These are phyloP conservation scores for Tetranychus piercei DNA, from an alignment of 2,888 invertebrate genomes.

Conservation along the genomic window DNA sequence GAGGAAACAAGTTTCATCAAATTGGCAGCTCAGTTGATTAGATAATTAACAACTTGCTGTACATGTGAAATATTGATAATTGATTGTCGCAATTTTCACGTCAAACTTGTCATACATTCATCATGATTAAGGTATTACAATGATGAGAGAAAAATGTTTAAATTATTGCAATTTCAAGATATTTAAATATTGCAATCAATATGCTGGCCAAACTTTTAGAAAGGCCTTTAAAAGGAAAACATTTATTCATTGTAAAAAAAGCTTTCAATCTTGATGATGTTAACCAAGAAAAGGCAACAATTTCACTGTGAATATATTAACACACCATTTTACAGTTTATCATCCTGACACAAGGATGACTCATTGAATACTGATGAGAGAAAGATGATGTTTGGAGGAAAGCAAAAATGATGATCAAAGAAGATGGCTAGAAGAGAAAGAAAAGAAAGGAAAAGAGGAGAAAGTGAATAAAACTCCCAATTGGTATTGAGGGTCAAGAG, in stretches of 20 bases:
- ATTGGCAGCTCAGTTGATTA: too few species aligned
- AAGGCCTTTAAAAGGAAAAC: too few species aligned
- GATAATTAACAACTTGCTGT: too few species aligned
- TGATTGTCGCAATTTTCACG: too few species aligned
- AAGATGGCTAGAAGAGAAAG: background rate
- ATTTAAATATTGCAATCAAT: too few species aligned
- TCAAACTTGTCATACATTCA: too few species aligned
- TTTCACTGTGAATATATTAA: background rate
- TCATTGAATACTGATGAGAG: background rate
- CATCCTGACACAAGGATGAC: background rate
- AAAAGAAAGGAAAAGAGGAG: background rate
- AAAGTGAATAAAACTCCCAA: background rate
- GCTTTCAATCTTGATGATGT: background rate
- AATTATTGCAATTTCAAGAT: too few species aligned
- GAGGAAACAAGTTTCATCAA: too few species aligned
- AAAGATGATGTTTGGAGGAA: background rate
- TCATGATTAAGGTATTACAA: too few species aligned
- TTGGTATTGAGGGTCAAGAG: background rate
- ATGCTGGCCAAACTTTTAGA: too few species aligned
- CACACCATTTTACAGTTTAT: background rate
- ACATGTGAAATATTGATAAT: too few species aligned
- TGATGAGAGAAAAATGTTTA: too few species aligned
- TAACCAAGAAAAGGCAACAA: background rate
- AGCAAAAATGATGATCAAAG: background rate
- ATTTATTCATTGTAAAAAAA: background rate